Evolutionary conservation across 2,888 invertebrate genomes (phyloP).

Genomic region (Microplitis manilae): DNA sequence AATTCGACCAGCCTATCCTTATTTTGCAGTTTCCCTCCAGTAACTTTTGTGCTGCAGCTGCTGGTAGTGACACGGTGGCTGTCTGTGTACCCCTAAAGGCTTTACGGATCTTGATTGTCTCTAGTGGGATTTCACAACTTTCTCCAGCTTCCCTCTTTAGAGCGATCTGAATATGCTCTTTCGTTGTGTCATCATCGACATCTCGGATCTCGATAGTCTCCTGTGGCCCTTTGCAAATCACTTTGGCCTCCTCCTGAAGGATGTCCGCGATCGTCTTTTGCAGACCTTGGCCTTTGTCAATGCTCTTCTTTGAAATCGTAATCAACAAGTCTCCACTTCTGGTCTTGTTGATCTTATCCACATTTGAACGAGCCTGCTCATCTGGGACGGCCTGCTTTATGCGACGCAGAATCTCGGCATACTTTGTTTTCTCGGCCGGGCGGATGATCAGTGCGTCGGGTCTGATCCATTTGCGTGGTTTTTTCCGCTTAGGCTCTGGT

Average conservation of each 20-base stretch:
- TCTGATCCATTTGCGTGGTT: slow-evolving; percentile 22
- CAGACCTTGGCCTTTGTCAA: slow-evolving; percentile 21
- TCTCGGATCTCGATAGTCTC: slow-evolving; percentile 43
- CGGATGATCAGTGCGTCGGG: slow-evolving; percentile 38
- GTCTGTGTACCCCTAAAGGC: slow-evolving; percentile 44
- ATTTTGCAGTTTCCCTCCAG: slow-evolving; percentile 17
- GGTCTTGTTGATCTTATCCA: slow-evolving; percentile 37
- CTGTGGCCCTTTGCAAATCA: slow-evolving; percentile 37
- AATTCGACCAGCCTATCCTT: slow-evolving; percentile 44
- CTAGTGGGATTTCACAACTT: neutral
- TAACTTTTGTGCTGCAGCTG: slow-evolving; percentile 23
- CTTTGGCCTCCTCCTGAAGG: slow-evolving; percentile 32
- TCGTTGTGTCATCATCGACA: slow-evolving; percentile 39
- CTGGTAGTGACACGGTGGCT: slow-evolving; percentile 34
- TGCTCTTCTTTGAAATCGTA: slow-evolving; percentile 8
- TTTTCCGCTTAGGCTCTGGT: neutral
- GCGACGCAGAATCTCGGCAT: slow-evolving; percentile 39
- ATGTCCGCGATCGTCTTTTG: slow-evolving; percentile 11
- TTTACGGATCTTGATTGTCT: slow-evolving; percentile 23
- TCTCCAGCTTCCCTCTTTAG: slow-evolving; percentile 12
- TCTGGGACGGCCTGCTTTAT: slow-evolving; percentile 30
- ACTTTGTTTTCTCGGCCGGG: slow-evolving; percentile 35
- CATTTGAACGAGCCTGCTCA: slow-evolving; percentile 22
- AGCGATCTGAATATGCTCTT: slow-evolving; percentile 35
- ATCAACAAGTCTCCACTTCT: slow-evolving; percentile 33